Base-by-base conservation (phyloP, 1,140 invertebrate genomes). In the Tetragonula clypearis region DNA sequence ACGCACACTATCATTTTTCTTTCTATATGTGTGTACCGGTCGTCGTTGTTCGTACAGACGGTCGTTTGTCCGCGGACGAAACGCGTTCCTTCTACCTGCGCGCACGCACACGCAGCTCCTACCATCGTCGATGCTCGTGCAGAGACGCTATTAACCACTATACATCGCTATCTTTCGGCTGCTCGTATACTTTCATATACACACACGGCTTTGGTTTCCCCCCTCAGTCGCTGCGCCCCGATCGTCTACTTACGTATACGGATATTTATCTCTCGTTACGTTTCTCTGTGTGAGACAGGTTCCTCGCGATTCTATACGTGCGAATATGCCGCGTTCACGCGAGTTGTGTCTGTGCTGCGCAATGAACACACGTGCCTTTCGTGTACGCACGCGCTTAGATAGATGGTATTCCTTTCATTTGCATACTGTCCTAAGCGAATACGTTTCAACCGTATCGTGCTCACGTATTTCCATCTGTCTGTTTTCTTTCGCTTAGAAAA, bases 31-130 rank as follows among this genome's bases (percentile, higher is more conserved):
- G 55, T 35, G 26, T 17, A 58, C 65, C 53, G 21, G 58, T 41
- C 35, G 65, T n/a, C 66, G 65, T 14, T n/a, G 53, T 35, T 19
- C 73, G 71, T 49, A 62, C 60, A 35, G n/a, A 35, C 71, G 49
- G 21, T 26, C 69, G 49, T 41, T 41, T 56, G 30, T 69, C 49
- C 23, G 17, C 55, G 35, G 58, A 74, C 35, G 69, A 66, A 79
- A 80, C 83, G 79, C 82, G 79, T 79, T 81, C 79, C 68, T 82
- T 81, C 77, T 79, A 84, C 81, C 86, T 83, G 84, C 53, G 26
- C 80, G 65, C 65, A 84, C 80, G 66, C 55, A 77, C 75, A 75
- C 56, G 15, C 65, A 49, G 30, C 56, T 26, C 19, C 19, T 71
- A 76, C 23, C 21, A 23, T 35, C 4, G 66, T 35, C 62, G 68